phyloP scores from a whole-genome alignment of 2,888 invertebrate species.

The Colletes collaris region DNA sequence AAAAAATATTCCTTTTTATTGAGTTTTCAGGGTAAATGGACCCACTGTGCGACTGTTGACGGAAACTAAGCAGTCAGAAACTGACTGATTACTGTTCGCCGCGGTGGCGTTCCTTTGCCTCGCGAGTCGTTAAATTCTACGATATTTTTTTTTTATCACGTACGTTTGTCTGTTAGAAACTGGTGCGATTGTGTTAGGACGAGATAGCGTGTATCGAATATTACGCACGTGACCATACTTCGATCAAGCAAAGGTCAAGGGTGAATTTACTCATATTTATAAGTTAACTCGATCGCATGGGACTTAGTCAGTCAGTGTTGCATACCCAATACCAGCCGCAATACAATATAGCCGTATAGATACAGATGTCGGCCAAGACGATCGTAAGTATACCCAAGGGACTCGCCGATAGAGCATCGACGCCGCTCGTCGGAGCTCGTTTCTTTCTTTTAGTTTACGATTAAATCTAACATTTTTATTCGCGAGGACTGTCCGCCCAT shows the following conservation, averaged over 20 bases:
- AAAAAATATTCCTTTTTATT: too few relatives aligned
- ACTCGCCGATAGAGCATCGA: not conserved
- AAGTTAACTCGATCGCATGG: slow-evolving; percentile 72
- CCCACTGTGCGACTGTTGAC: too few relatives aligned
- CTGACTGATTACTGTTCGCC: not conserved
- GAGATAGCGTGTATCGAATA: slow-evolving; percentile 55
- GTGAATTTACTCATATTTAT: slow-evolving; percentile 78
- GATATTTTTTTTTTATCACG: slow-evolving; percentile 22
- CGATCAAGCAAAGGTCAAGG: slow-evolving; percentile 75
- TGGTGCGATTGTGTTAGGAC: slow-evolving; percentile 35
- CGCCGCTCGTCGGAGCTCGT: not conserved
- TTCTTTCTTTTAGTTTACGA: slow-evolving; percentile 1
- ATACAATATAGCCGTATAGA: slow-evolving; percentile 20
- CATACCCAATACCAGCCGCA: slow-evolving; percentile 57
- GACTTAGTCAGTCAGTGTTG: slow-evolving; percentile 71
- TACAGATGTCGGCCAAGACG: slow-evolving; percentile 58
- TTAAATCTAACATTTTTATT: too few relatives aligned
- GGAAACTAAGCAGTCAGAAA: not conserved
- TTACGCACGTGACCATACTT: slow-evolving; percentile 56
- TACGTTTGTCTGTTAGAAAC: slow-evolving; percentile 33
- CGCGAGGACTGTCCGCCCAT: too few relatives aligned
- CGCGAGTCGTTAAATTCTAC: slow-evolving; percentile 25
- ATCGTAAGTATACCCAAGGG: slow-evolving; percentile 57
- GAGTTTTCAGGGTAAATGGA: too few relatives aligned
- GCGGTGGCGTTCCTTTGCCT: not conserved